Evolutionary conservation across 2,797 vertebrate species (phyloP), one percentile per base, ranked within the genome.

Genomic region (Macropodus opercularis): DNA sequence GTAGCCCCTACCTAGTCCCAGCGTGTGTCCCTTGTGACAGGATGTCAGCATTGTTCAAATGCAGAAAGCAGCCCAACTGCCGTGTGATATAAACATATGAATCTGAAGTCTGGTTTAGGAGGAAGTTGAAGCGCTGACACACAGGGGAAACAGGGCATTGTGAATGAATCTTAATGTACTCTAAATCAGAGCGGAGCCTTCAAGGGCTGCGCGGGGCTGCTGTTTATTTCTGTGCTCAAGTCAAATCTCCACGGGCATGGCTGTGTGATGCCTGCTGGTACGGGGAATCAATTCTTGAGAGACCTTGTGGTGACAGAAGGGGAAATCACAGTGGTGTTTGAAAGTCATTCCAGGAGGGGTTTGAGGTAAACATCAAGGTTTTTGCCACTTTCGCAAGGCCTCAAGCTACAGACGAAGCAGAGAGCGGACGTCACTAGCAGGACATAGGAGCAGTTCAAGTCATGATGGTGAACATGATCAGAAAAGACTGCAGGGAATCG

Each of bases 161-260:
- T 75, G 78, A 85, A 77, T 72, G 81, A 86, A 89, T 86, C 75
- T 80, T 88, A 89, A 89, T 89, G 81, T 80, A 80, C 79, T 81
- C 82, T 75, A 89, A 89, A 87, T 85, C 83, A 86, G 85, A 87
- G 83, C 55, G 40, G 63, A 79, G 84, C 84, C 86, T 87, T 72
- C 65, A 81, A 85, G 78, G 83, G 71, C 77, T 80, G 65, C 79
- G 71, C 43, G 17, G 69, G 61, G 75, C 71, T 80, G 75, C 80
- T 85, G 83, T 82, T 88, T 87, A 84, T 89, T 88, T 84, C 83
- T 81, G 78, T 79, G 50, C 81, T 77, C 48, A 87, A 86, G 84
- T 86, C 78, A 81, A 85, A 87, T 80, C 84, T 87, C 87, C 75
- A 72, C 64, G 63, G 83, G 81, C 79, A 49, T 31, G 79, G 51